Evolutionary conservation across 2,888 invertebrate genomes (phyloP), one percentile per base, ranked within the genome.

Genomic region (Sarcophaga carnaria): DNA sequence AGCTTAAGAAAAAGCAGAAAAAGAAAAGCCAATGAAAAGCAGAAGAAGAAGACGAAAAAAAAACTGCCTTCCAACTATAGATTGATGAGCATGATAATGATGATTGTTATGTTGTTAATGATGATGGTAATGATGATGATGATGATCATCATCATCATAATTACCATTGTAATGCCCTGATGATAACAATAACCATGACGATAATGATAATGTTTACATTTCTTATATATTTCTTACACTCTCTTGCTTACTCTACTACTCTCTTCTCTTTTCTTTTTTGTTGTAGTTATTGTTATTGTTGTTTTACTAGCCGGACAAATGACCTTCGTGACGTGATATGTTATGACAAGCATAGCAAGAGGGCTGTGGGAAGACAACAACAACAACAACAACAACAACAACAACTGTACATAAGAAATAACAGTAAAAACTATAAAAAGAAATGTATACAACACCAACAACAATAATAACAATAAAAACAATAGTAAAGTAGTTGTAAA

Each of bases 311-410:
- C 81, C 84, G 84, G 87, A 87, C 87, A 87, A 84, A 84, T 87
- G 87, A 87, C 87, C 84, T 87, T 87, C 87, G 81, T 84, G 84
- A 82, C 81, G 84, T 87, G 84, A 79, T 82, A 67, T 85, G 84
- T 85, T 80, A 77, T 80, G 22, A 67, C 17, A 49, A 72, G 54
- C 14, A 54, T 54, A 14, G 17, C 17, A 12, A 0, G 12, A 17
- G 12, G 4, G 5, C 3, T 54, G 17, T 17, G 54, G 17, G 54
- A 17, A 14, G 54, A 45, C 25, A 66, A 77, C 25, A 76, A 49
- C 60, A 70, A 45, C 71, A 54, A 10, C 62, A 77, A 47, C 71
- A 54, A 10, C 62, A 77, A 47, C 25, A 76, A 49, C 60, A 70
- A 45, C 71, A 59, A 11, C 62, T 67, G 70, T 47, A 75, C 60